These are phyloP conservation scores for Andrena trimmerana DNA, from an alignment of 2,888 invertebrate species.

Conservation along the genomic window DNA sequence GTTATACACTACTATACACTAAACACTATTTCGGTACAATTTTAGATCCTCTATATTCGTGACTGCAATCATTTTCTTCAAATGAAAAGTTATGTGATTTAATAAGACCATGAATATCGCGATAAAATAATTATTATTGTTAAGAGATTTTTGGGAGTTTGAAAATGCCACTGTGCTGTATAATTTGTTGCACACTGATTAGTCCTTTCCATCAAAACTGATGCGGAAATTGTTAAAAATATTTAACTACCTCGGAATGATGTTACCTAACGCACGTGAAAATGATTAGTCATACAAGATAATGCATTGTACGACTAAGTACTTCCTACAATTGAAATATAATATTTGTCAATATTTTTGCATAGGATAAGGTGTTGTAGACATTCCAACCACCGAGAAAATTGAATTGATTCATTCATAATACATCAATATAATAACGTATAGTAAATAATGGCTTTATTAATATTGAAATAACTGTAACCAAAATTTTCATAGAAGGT, in stretches of 20 bases:
- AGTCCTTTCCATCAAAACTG: neutral
- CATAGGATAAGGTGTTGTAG: neutral
- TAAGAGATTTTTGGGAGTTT: neutral
- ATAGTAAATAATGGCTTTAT: neutral
- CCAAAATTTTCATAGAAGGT: neutral
- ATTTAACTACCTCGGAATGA: neutral
- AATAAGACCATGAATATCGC: no score
- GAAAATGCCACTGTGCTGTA: no score
- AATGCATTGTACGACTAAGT: neutral
- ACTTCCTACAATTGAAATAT: neutral
- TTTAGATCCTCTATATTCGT: no score
- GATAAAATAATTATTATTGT: no score
- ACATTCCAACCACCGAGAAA: neutral
- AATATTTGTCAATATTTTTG: neutral
- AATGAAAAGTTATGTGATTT: no score
- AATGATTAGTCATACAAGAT: neutral
- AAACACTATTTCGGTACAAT: no score
- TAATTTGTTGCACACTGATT: neutral
- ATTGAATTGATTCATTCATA: neutral
- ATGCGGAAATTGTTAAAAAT: neutral
- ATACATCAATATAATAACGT: no score
- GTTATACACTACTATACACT: no score
- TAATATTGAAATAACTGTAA: neutral
- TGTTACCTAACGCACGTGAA: neutral
- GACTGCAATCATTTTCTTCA: no score